These are phyloP conservation scores for Mobula hypostoma DNA, from an alignment of 2,113 vertebrate genomes.

Conservation along the genomic window DNA sequence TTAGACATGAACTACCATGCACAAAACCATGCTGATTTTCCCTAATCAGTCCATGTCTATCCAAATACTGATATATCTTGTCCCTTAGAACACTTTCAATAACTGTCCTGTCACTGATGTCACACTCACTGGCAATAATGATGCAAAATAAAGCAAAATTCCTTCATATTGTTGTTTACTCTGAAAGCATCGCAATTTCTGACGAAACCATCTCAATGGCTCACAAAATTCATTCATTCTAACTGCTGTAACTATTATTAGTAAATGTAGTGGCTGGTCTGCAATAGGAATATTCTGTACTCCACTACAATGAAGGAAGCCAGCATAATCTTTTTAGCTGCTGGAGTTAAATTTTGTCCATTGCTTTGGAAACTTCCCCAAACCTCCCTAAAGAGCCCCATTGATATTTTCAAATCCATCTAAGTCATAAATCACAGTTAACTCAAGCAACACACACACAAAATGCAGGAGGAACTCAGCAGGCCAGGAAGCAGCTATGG, in stretches of 20 bases:
- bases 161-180: neutral
- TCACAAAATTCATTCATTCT: neutral
- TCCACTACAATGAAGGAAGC: neutral
- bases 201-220: neutral
- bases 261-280: neutral
- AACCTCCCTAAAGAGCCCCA: neutral
- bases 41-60: too few species aligned
- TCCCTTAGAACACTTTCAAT: too few species aligned
- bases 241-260: neutral
- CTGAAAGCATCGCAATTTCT: neutral
- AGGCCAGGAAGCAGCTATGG: too few species aligned
- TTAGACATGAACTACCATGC: too few species aligned
- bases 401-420: neutral
- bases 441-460: too few species aligned
- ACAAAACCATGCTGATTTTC: too few species aligned
- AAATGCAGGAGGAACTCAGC: too few species aligned
- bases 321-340: neutral
- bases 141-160: neutral
- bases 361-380: neutral
- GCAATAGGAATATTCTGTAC: neutral
- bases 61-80: too few species aligned
- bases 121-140: neutral
- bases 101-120: too few species aligned
- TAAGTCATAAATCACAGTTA: neutral
- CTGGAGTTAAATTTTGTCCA: neutral